A percentile compares a stretch with the other conserved stretches of the same genome.
phyloP scores from a whole-genome alignment of 2,888 invertebrate species.

The Beris morrisii region DNA sequence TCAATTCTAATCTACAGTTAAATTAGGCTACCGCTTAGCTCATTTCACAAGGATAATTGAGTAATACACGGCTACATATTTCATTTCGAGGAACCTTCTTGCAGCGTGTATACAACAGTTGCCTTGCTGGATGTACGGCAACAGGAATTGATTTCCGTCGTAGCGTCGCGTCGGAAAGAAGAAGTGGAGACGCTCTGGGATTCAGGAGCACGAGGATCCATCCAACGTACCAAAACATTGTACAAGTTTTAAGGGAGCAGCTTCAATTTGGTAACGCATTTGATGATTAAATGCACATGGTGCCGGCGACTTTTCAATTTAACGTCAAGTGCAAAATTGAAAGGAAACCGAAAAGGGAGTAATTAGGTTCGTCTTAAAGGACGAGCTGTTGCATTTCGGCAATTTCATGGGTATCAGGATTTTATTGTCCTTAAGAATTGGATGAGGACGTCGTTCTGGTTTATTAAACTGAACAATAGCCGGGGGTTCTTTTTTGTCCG shows the following conservation, averaged over 20 bases:
- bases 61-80: constrained; percentile 23
- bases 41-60: constrained; percentile 25
- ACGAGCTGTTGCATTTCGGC: constrained; percentile 6
- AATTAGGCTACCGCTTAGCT: constrained; percentile 27
- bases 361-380: constrained; percentile 19
- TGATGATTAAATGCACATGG: constrained; percentile 30
- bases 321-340: constrained; percentile 23
- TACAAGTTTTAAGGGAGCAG: neutral
- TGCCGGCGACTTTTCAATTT: constrained; percentile 24
- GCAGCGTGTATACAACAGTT: too few species aligned
- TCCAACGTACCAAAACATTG: neutral
- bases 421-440: too few species aligned
- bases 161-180: too few species aligned
- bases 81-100: constrained; percentile 11
- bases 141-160: too few species aligned
- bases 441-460: too few species aligned
- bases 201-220: neutral
- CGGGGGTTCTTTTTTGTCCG: too few species aligned
- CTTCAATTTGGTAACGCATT: constrained; percentile 1
- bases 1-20: constrained; percentile 30
- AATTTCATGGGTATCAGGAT: too few species aligned
- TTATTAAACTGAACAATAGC: too few species aligned
- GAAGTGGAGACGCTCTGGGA: neutral
- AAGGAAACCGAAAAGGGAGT: constrained; percentile 11
- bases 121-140: too few species aligned